Percentiles rank a stretch among this genome's conserved stretches.
These are phyloP conservation scores for Acleris emargana DNA, from an alignment of 2,888 invertebrate genomes.

Conservation along the genomic window DNA sequence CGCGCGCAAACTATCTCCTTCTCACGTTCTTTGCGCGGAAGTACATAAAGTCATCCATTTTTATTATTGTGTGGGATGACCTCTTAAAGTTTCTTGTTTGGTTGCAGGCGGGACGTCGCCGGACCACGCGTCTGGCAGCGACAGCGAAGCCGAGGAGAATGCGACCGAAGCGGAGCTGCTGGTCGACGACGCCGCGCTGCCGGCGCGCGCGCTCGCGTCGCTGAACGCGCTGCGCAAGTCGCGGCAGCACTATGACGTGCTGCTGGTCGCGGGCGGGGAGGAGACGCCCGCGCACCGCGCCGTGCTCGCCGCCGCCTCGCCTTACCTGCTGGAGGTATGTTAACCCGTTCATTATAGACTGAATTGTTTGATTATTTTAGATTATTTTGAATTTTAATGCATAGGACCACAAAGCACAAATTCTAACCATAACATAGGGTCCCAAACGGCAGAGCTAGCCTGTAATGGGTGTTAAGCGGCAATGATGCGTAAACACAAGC, in stretches of 20 bases:
- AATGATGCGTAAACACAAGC: too few species aligned
- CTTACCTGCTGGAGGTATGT: conserved; percentile 86
- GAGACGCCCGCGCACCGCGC: conserved; percentile 88
- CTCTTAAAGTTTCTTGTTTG: neutral
- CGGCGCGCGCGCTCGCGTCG: conserved; percentile 85
- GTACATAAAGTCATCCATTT: too few species aligned
- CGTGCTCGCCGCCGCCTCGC: conserved; percentile 90
- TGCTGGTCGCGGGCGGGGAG: conserved; percentile 88
- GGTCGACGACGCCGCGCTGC: conserved; percentile 83
- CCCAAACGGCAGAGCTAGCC: too few species aligned
- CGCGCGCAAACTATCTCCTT: too few species aligned
- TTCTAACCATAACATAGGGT: too few species aligned
- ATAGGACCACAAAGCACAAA: too few species aligned
- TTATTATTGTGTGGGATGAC: too few species aligned
- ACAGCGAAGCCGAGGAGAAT: conserved; percentile 23
- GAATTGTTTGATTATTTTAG: too few species aligned
- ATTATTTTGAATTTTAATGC: too few species aligned
- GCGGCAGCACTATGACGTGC: conserved; percentile 93
- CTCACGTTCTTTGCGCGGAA: too few species aligned
- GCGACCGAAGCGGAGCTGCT: conserved; percentile 64
- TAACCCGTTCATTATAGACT: too few species aligned
- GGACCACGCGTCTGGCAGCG: conserved; percentile 28
- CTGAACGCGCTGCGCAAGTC: conserved; percentile 92
- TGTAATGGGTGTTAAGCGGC: too few species aligned
- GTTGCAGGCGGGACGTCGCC: conserved; percentile 28